Evolutionary conservation across 2,797 vertebrate genomes (phyloP), one percentile per base, ranked within the genome.

Genomic region (Argyrosomus regius): DNA sequence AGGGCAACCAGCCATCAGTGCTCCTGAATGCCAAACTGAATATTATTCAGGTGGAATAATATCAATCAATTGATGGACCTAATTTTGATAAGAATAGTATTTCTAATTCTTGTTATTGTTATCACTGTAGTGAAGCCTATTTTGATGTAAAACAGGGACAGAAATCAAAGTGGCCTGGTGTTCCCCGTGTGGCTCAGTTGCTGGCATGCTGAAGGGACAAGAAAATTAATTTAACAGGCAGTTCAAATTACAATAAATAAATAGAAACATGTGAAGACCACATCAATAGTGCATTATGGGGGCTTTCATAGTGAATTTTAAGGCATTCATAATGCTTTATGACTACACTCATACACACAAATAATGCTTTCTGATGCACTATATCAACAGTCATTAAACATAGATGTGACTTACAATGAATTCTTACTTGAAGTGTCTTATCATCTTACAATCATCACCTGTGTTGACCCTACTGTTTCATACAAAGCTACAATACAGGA

Each of bases 1-100:
- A 41, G 62, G 66, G 67, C 78, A 54, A 26, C 0, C 31, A 28
- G 87, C 80, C 78, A 75, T 39, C 18, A 9, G 14, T 16, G 58
- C 62, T 13, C 4, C 78, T 52, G 39, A 50, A 52, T 2, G 82
- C 65, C 82, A 80, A 69, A 69, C 79, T 14, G 79, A 85, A 82
- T 78, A 72, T 77, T 77, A 54, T 78, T 53, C 63, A 64, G 48
- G 35, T 63, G 61, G 64, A 75, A 59, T 52, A 69, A 75, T 60
- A 62, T 68, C 72, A 54, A 75, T 81, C 22, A 41, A 66, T 59
- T 50, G 16, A 46, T 22, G 18, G 16, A 22, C 26, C 18, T 69
- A 11, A 72, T 52, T 66, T 41, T 26, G 35, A 59, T 54, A 41
- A 77, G 60, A 71, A 74, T 17, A 11, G 20, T 31, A 35, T 76